phyloP scores from a whole-genome alignment of 2,888 invertebrate genomes.

The Anarsia innoxiella region DNA sequence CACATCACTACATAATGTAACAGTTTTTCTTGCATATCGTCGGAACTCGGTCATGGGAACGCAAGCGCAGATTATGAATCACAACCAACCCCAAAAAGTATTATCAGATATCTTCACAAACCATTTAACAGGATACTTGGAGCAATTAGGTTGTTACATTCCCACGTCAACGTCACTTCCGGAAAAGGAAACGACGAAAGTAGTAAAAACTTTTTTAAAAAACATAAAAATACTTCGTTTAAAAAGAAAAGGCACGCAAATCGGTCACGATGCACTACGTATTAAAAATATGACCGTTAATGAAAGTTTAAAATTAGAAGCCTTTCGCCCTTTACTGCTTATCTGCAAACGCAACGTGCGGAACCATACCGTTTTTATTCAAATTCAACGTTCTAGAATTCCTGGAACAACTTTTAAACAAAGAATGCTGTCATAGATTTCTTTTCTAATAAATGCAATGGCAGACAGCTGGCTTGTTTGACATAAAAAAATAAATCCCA shows the following conservation, averaged over 20 bases:
- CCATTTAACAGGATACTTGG: constrained; percentile 25
- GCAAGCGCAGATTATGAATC: constrained; percentile 8
- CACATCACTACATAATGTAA: no score
- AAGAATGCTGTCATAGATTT: constrained; percentile 5
- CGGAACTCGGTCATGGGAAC: constrained; percentile 3
- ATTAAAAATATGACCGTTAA: constrained; percentile 19
- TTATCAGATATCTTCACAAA: constrained; percentile 11
- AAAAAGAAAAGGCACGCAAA: no score
- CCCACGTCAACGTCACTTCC: constrained; percentile 58
- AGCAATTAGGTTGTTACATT: constrained; percentile 34
- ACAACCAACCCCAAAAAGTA: constrained; percentile 6
- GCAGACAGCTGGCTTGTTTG: constrained; percentile 29
- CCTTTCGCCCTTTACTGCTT: constrained; percentile 47
- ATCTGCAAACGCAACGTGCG: constrained; percentile 47
- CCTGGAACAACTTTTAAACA: constrained; percentile 19
- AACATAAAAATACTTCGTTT: no score
- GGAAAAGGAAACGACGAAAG: no score
- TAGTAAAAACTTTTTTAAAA: no score
- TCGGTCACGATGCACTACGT: no score
- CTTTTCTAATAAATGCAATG: background rate
- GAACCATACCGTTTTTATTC: constrained; percentile 71
- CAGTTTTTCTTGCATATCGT: no score
- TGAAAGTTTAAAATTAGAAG: constrained; percentile 16
- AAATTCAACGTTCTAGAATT: no score
- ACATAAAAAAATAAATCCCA: constrained; percentile 43